Percentiles rank a stretch among this genome's conserved stretches.
These are phyloP conservation scores for Cydia fagiglandana DNA, from an alignment of 1,140 invertebrate genomes.

Conservation along the genomic window DNA sequence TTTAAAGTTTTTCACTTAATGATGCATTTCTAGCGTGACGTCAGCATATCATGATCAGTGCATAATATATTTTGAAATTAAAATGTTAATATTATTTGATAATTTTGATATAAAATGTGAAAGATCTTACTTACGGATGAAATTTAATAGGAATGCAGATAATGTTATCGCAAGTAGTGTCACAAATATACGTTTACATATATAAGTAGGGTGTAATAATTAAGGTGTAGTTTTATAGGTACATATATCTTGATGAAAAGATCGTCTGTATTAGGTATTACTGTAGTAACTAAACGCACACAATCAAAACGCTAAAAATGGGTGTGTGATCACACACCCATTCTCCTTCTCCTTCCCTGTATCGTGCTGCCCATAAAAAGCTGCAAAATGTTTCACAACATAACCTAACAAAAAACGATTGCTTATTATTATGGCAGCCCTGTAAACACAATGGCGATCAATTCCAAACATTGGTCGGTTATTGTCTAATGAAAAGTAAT, in stretches of 20 bases:
- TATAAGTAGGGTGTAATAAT: no score
- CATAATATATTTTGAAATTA: not conserved
- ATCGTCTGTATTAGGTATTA: no score
- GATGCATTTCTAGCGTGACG: not conserved
- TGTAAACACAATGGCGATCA: conserved; percentile 42
- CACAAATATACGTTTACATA: no score
- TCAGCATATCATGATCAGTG: not conserved
- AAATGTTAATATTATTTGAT: not conserved
- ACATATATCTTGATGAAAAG: no score
- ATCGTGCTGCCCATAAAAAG: not conserved
- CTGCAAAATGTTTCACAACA: not conserved
- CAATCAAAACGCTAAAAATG: no score
- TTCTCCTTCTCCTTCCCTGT: not conserved
- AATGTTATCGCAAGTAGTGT: no score
- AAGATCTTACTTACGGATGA: no score
- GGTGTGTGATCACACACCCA: no score
- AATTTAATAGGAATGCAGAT: no score
- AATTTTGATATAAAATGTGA: no score
- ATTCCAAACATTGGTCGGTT: conserved; percentile 47
- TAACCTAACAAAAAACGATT: conserved; percentile 4
- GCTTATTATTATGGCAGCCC: conserved; percentile 18
- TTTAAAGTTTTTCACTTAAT: not conserved
- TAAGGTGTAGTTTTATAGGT: no score
- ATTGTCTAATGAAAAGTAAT: conserved; percentile 79
- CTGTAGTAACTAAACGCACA: no score